These are phyloP conservation scores for Varanus salvator DNA, from an alignment of 2,113 vertebrate species.

Conservation along the genomic window DNA sequence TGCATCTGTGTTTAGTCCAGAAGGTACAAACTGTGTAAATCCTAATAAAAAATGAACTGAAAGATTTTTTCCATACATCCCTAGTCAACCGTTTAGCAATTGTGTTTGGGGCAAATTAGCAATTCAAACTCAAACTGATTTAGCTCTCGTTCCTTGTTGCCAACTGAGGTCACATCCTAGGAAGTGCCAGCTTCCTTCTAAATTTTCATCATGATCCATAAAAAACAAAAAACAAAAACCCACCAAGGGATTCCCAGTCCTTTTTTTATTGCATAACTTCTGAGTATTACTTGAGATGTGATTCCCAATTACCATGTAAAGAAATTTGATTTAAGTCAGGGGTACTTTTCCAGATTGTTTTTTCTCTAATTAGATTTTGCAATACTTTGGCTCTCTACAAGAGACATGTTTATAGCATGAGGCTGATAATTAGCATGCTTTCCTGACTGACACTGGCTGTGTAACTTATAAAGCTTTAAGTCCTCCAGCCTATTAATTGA, in stretches of 20 bases:
- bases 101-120: background rate
- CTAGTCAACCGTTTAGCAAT: background rate
- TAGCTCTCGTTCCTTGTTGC: background rate
- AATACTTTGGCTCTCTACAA: constrained; percentile 43
- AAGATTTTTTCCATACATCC: background rate
- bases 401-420: constrained; percentile 51
- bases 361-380: constrained; percentile 44
- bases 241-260: constrained; percentile 3
- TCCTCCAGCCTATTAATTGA: constrained; percentile 33
- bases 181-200: constrained; percentile 6
- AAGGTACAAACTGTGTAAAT: too few species aligned
- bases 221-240: background rate
- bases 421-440: constrained; percentile 49
- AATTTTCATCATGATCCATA: background rate
- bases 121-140: too few species aligned
- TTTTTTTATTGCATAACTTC: background rate
- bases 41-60: background rate
- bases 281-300: constrained; percentile 26
- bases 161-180: background rate
- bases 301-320: constrained; percentile 27
- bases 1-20: too few species aligned
- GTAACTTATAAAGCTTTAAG: constrained; percentile 54
- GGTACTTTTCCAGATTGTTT: constrained; percentile 14
- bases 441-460: background rate
- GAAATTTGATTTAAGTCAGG: constrained; percentile 37